Evolutionary conservation across 2,113 vertebrate genomes (phyloP).

Genomic region (Conger conger): DNA sequence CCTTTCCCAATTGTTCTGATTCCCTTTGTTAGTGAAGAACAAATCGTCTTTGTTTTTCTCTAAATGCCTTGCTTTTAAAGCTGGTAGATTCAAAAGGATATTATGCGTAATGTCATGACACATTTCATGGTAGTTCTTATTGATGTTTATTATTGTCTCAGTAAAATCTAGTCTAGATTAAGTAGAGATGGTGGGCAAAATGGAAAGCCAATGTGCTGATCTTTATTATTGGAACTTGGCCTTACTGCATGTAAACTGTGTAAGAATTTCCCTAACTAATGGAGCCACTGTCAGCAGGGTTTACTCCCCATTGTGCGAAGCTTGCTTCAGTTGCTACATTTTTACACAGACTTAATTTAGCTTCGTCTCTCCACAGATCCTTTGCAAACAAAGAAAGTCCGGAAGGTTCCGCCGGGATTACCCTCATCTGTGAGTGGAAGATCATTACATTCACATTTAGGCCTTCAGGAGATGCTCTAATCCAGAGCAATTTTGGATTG

Average conservation of each 20-base stretch:
- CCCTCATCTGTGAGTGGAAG: constrained; percentile 97
- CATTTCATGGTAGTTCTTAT: background rate
- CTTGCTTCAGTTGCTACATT: background rate
- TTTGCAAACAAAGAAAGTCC: constrained; percentile 98
- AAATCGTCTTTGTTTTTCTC: background rate
- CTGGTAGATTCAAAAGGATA: background rate
- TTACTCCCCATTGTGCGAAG: background rate
- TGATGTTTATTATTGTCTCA: background rate
- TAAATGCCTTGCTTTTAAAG: background rate
- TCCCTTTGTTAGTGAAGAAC: background rate
- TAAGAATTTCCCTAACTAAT: background rate
- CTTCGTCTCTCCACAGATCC: constrained; percentile 84
- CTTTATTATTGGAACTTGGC: background rate
- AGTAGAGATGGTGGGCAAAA: background rate
- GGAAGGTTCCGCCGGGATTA: constrained; percentile 97
- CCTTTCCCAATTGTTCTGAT: background rate
- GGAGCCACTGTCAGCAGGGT: background rate
- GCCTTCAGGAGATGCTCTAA: too few species aligned
- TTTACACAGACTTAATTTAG: constrained; percentile 38
- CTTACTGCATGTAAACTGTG: background rate
- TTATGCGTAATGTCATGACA: background rate
- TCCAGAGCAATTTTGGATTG: too few species aligned
- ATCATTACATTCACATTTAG: constrained; percentile 53
- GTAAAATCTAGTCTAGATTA: background rate
- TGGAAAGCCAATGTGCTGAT: background rate